Evolutionary conservation across 2,888 invertebrate species (phyloP), one percentile per base, ranked within the genome.

Genomic region (Atrina japonica): DNA sequence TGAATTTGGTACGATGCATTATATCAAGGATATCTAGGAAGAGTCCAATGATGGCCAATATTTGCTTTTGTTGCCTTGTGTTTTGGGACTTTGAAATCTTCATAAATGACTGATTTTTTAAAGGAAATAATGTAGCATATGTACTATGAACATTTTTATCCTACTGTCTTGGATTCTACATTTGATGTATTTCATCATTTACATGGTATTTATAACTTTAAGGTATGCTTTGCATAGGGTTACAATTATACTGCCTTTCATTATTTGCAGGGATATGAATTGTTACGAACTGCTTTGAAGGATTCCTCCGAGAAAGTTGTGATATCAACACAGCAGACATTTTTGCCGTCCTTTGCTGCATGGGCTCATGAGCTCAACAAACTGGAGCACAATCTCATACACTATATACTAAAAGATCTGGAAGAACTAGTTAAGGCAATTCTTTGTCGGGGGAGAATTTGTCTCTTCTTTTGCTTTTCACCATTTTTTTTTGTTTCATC

Each of bases 331-430:
- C 91, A 91, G 29, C 91, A 92, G 68, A 88, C 93, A 50, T 91
- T 94, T 60, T 90, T 94, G 76, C 94, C 94, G 1, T 93, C 94
- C 40, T 89, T 94, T 71, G 93, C 93, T 0, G 92, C 93, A 82
- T 94, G 94, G 94, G 93, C 94, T 2, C 88, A 86, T 41, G 91
- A 92, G 61, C 86, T 92, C 73, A 92, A 91, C 63, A 90, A 92
- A 58, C 86, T 94, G 27, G 88, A 91, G 69, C 83, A 88, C 66
- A 85, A 86, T 73, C 83, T 91, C 21, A 77, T 90, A 25, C 86
- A 88, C 65, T 81, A 82, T 65, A 77, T 90, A 25, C 78, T 91
- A 14, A 81, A 83, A 30, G 84, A 86, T 64, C 77, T 90, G 66
- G 88, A 89, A 80, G 85, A 87, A 66, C 83, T 87, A 77, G 87